These are phyloP conservation scores for Hydrolagus colliei DNA, from an alignment of 2,797 vertebrate genomes.

Conservation along the genomic window DNA sequence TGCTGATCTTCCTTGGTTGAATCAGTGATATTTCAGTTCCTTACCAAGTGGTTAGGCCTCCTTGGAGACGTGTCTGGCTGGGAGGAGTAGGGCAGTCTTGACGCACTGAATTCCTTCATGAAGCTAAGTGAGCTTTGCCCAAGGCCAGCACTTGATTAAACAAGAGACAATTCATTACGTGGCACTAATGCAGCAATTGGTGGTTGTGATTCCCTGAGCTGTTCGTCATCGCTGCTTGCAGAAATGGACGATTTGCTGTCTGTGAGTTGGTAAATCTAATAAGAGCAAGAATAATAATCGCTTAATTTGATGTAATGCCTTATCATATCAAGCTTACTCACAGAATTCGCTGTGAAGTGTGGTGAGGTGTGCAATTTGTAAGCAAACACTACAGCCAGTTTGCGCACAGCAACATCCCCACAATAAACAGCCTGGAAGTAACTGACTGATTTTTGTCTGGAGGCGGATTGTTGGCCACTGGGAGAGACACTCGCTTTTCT, in stretches of 20 bases:
- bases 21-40: not conserved
- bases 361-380: too few relatives aligned
- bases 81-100: not conserved
- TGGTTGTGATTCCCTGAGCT: not conserved
- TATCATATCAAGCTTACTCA: too few relatives aligned
- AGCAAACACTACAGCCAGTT: too few relatives aligned
- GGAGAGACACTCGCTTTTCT: too few relatives aligned
- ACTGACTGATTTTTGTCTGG: too few relatives aligned
- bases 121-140: not conserved
- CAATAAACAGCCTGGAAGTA: too few relatives aligned
- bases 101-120: not conserved
- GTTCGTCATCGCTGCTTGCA: not conserved
- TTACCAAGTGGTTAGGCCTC: constrained; percentile 5
- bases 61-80: not conserved
- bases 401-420: too few relatives aligned
- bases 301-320: too few relatives aligned
- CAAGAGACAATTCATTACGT: constrained; percentile 23
- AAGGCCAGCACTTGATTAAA: constrained; percentile 8
- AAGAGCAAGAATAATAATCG: too few relatives aligned
- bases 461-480: too few relatives aligned
- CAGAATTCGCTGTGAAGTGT: too few relatives aligned
- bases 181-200: not conserved
- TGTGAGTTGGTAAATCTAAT: not conserved
- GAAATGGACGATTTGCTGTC: not conserved
- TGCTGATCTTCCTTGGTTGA: constrained; percentile 25